Evolutionary conservation across 2,797 vertebrate species (phyloP).

Genomic region (Bufotes viridis): DNA sequence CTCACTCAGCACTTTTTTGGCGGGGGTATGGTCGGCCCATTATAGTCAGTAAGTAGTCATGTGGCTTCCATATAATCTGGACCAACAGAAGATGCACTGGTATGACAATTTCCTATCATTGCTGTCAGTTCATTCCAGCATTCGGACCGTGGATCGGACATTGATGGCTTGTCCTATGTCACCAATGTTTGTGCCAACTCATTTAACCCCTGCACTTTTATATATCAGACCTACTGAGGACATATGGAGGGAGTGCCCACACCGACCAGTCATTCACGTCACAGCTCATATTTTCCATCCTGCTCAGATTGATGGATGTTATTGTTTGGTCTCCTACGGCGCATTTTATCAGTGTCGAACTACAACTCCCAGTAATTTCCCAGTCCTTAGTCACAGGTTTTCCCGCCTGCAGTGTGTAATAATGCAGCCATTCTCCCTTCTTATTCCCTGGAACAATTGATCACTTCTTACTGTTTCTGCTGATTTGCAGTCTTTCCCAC

Average conservation of each 20-base stretch:
- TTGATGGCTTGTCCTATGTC: too few relatives aligned
- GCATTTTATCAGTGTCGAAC: background rate
- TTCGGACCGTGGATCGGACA: background rate
- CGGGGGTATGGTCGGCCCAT: background rate
- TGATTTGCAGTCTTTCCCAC: conserved; percentile 44
- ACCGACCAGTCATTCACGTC: background rate
- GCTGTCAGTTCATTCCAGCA: background rate
- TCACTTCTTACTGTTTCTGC: conserved; percentile 25
- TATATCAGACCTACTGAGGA: too few relatives aligned
- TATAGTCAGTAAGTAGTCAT: background rate
- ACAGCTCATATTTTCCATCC: too few relatives aligned
- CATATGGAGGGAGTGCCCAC: background rate
- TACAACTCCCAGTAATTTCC: background rate
- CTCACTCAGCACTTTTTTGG: background rate
- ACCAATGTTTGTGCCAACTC: too few relatives aligned
- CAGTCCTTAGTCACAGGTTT: background rate
- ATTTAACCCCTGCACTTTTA: too few relatives aligned
- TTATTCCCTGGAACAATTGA: conserved; percentile 18
- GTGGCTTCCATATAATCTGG: background rate
- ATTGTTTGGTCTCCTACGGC: background rate
- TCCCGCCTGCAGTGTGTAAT: background rate
- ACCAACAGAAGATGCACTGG: background rate
- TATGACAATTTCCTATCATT: background rate
- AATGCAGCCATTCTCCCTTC: background rate
- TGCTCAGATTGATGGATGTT: too few relatives aligned